Conservation (phyloP, 2,888 invertebrate genomes). For the Stramonita haemastoma region DNA sequence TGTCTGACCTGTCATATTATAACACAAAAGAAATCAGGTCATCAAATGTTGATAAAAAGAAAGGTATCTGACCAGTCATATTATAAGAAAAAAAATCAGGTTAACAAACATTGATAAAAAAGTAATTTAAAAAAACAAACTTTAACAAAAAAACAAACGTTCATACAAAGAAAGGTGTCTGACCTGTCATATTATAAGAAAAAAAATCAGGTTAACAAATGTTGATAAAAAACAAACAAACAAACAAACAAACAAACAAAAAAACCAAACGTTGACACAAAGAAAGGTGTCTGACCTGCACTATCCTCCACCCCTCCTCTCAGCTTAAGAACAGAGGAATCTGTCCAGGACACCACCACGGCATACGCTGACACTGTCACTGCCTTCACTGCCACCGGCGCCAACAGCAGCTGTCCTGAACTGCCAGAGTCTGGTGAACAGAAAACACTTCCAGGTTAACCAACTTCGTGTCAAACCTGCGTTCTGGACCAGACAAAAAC, state of each 20-base stretch:
- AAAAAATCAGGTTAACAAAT: too few species aligned
- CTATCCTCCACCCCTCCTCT: slow-evolving; percentile 29
- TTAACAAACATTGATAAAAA: neutral
- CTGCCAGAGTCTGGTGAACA: neutral
- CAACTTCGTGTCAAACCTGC: neutral
- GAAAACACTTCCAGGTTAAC: neutral
- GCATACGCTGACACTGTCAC: slow-evolving; percentile 91
- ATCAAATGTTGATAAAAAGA: too few species aligned
- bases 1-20: too few species aligned
- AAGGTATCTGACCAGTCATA: too few species aligned
- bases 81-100: too few species aligned
- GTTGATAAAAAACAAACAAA: neutral
- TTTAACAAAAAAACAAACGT: neutral
- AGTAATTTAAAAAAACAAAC: neutral
- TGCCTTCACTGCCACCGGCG: slow-evolving; percentile 90
- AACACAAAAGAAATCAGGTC: too few species aligned
- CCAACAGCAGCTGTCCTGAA: slow-evolving; percentile 79
- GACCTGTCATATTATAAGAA: too few species aligned
- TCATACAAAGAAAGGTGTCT: too few species aligned
- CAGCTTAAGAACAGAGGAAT: slow-evolving; percentile 75
- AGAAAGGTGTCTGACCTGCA: neutral
- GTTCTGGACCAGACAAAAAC: too few species aligned
- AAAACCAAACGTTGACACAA: neutral
- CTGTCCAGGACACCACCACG: slow-evolving; percentile 96
- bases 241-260: neutral